A percentile compares a stretch with the other conserved stretches of the same genome.
Evolutionary conservation across 2,888 invertebrate genomes (phyloP).

Genomic region (Alviniconcha strummeri): DNA sequence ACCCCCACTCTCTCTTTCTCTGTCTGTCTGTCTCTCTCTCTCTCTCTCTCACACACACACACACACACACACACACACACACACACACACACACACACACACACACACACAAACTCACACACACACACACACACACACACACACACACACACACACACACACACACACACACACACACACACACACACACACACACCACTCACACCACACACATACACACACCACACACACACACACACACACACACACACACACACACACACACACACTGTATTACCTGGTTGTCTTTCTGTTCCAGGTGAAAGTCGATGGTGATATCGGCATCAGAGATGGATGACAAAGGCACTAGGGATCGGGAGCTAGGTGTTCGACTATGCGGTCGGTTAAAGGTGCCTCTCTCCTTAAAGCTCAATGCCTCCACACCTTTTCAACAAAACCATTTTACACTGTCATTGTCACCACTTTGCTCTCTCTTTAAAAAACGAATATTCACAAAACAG

Average conservation of each 20-base stretch:
- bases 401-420: slow-evolving; percentile 54
- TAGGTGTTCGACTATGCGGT: slow-evolving; percentile 6
- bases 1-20: too few species aligned
- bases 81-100: neutral
- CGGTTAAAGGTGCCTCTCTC: slow-evolving; percentile 45
- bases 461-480: neutral
- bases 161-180: slow-evolving; percentile 5
- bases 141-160: neutral
- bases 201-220: neutral
- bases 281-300: slow-evolving; percentile 48
- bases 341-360: slow-evolving; percentile 24
- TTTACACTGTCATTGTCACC: too few species aligned
- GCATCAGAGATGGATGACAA: slow-evolving; percentile 57
- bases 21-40: neutral
- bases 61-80: neutral
- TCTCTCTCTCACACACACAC: neutral
- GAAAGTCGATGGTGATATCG: slow-evolving; percentile 58
- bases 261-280: neutral
- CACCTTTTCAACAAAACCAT: slow-evolving; percentile 39
- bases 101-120: neutral
- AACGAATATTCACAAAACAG: neutral
- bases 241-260: neutral
- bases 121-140: neutral
- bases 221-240: neutral
- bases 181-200: neutral